A percentile compares a stretch with the other conserved stretches of the same genome.
Conservation (phyloP, 1,140 invertebrate genomes). For the Cherax destructor region DNA sequence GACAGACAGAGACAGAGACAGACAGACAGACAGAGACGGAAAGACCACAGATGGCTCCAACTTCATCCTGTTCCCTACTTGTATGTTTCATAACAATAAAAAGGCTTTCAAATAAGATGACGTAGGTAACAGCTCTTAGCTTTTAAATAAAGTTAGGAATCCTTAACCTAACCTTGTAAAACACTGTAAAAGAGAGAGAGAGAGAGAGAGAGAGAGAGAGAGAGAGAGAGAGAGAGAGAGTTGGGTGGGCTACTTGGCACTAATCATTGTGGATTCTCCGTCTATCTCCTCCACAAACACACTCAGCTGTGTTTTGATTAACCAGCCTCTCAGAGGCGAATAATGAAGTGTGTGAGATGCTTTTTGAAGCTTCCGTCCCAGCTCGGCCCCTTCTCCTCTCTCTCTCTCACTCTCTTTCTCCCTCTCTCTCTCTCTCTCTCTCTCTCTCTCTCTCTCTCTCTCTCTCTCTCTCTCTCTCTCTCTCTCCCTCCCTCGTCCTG, state of each 20-base stretch:
- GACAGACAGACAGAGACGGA: slow-evolving; percentile 9
- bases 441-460: slow-evolving; percentile 12
- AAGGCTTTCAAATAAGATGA: no score
- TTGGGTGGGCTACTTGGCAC: no score
- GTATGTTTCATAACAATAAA: no score
- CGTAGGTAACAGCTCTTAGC: no score
- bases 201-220: slow-evolving; percentile 3
- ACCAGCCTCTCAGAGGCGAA: slow-evolving; percentile 26
- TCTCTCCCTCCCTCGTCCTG: not conserved
- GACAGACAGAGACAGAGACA: not conserved
- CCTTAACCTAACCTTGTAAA: no score
- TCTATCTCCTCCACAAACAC: slow-evolving; percentile 48
- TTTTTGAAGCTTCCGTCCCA: slow-evolving; percentile 51
- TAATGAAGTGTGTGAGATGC: slow-evolving; percentile 21
- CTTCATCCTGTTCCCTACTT: no score
- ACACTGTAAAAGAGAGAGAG: slow-evolving; percentile 12
- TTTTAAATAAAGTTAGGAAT: no score
- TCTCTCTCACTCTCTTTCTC: not conserved
- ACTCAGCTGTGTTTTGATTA: slow-evolving; percentile 65
- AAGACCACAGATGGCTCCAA: no score
- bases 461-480: slow-evolving; percentile 1
- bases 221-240: slow-evolving; percentile 12
- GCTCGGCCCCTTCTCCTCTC: not conserved
- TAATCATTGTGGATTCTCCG: not conserved
- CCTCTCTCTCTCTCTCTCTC: not conserved